Conservation (phyloP, 1,140 invertebrate species). For the Medauroidea extradentata region DNA sequence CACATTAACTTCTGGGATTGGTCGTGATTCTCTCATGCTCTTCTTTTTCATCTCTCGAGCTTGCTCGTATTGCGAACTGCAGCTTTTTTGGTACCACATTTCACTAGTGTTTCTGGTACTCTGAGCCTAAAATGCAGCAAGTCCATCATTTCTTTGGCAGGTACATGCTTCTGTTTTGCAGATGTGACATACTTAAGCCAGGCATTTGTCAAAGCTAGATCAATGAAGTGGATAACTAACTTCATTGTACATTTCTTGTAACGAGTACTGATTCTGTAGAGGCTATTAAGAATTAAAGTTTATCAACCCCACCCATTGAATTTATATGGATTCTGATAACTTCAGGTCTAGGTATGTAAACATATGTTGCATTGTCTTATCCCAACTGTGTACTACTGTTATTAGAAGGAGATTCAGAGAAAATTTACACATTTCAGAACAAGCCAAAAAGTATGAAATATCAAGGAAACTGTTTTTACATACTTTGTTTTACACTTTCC, state of each 20-base stretch:
- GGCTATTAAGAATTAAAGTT: conserved; percentile 28
- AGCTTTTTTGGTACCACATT: conserved; percentile 1
- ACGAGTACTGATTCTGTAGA: conserved; percentile 28
- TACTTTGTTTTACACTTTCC: too few relatives aligned
- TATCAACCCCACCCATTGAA: conserved; percentile 41
- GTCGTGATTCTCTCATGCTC: background rate
- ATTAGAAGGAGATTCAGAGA: too few relatives aligned
- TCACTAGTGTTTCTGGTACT: conserved; percentile 6
- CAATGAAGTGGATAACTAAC: conserved; percentile 25
- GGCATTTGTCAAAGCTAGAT: conserved; percentile 26
- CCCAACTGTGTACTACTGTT: background rate
- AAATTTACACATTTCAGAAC: too few relatives aligned
- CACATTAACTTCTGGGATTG: conserved; percentile 6
- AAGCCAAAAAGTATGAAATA: too few relatives aligned
- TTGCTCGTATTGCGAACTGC: background rate
- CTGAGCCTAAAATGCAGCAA: background rate
- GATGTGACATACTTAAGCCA: conserved; percentile 32
- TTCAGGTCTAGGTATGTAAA: background rate
- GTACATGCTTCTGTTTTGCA: background rate
- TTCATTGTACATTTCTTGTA: conserved; percentile 35
- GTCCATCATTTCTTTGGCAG: background rate
- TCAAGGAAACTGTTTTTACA: too few relatives aligned
- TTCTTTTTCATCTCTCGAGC: background rate
- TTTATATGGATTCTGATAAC: conserved; percentile 22
- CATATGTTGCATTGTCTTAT: background rate